Evolutionary conservation across 2,888 invertebrate genomes (phyloP).

Genomic region (Maniola hyperantus): DNA sequence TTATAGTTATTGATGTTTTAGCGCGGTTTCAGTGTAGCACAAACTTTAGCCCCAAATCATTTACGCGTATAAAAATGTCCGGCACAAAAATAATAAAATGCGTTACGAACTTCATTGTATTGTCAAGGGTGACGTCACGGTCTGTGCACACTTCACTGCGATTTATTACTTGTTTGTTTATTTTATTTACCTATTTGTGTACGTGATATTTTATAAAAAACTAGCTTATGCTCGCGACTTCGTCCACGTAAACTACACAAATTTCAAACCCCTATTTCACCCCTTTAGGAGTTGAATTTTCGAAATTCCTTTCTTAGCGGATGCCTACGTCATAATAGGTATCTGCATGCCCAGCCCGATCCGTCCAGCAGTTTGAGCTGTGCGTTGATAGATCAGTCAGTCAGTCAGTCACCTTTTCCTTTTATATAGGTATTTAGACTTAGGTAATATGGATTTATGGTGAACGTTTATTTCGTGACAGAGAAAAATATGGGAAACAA

Average conservation of each 20-base stretch:
- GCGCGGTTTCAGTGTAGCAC: not conserved
- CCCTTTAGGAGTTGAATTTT: too few species aligned
- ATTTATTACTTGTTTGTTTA: slow-evolving; percentile 32
- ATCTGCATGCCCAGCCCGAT: too few species aligned
- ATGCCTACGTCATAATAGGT: too few species aligned
- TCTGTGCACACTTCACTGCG: slow-evolving; percentile 32
- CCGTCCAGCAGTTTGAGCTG: too few species aligned
- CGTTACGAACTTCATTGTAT: slow-evolving; percentile 54
- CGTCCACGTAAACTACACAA: too few species aligned
- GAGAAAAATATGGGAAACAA: slow-evolving; percentile 38
- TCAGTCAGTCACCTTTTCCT: too few species aligned
- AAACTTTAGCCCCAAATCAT: slow-evolving; percentile 50
- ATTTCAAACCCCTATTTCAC: too few species aligned
- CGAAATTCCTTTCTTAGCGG: too few species aligned
- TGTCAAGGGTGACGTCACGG: slow-evolving; percentile 55
- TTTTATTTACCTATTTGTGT: not conserved
- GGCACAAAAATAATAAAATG: slow-evolving; percentile 62
- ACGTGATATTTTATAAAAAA: not conserved
- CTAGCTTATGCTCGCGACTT: too few species aligned
- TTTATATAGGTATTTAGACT: too few species aligned
- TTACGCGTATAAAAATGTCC: slow-evolving; percentile 52
- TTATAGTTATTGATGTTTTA: not conserved
- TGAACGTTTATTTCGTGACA: slow-evolving; percentile 43
- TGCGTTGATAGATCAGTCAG: too few species aligned
- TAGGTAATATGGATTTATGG: too few species aligned